These are phyloP conservation scores for Lepidurus apus DNA, from an alignment of 1,140 invertebrate genomes.

Conservation along the genomic window DNA sequence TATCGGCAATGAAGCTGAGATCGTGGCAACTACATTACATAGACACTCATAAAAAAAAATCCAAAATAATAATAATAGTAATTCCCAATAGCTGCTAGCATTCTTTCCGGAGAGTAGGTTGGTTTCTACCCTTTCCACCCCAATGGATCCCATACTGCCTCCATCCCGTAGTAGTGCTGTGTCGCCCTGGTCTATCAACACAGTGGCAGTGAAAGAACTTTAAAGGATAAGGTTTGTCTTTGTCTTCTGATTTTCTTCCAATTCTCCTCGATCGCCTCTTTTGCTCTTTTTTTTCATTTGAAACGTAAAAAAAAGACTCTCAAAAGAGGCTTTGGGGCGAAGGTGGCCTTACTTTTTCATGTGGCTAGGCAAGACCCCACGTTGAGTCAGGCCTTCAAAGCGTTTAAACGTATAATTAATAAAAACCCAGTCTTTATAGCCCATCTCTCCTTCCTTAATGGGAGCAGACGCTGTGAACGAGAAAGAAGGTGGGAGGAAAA, in stretches of 20 bases:
- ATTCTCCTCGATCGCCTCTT: slow-evolving; percentile 18
- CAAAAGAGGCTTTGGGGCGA: background rate
- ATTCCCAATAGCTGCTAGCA: slow-evolving; percentile 14
- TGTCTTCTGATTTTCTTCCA: slow-evolving; percentile 7
- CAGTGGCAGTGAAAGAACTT: slow-evolving; percentile 12
- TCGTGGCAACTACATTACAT: slow-evolving; percentile 21
- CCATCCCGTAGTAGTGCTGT: background rate
- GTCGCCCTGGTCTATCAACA: background rate
- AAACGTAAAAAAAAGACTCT: background rate
- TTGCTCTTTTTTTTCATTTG: too few species aligned
- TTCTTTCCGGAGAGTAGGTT: background rate
- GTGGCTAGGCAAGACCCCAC: slow-evolving; percentile 48
- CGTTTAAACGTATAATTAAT: slow-evolving; percentile 99
- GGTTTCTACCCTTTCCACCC: background rate
- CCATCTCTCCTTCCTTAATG: slow-evolving; percentile 58
- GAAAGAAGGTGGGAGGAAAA: slow-evolving; percentile 36
- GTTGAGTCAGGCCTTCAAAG: slow-evolving; percentile 91
- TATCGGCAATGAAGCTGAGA: slow-evolving; percentile 10
- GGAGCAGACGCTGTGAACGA: slow-evolving; percentile 68
- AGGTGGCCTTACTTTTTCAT: slow-evolving; percentile 32
- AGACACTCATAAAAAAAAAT: slow-evolving; percentile 1
- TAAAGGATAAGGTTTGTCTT: slow-evolving; percentile 23
- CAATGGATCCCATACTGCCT: slow-evolving; percentile 7
- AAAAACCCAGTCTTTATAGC: slow-evolving; percentile 97
- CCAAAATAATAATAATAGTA: background rate